phyloP scores from a whole-genome alignment of 2,888 invertebrate species.

The Octonoba sinensis region DNA sequence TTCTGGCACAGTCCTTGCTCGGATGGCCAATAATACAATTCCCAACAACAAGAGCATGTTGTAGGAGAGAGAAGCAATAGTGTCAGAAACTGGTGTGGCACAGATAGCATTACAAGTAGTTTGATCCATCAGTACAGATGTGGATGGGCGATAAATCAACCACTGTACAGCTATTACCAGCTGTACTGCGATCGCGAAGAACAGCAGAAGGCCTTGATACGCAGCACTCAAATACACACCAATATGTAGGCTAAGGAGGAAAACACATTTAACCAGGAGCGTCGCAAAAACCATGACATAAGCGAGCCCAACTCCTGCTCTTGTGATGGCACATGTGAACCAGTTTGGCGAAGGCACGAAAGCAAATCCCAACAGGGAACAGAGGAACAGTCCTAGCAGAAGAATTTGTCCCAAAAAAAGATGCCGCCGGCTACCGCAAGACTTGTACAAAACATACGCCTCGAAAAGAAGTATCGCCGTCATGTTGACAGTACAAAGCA shows the following conservation, averaged over 20 bases:
- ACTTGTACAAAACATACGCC: conserved; percentile 85
- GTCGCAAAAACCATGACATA: conserved; percentile 88
- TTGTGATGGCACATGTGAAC: conserved; percentile 84
- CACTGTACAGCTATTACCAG: conserved; percentile 71
- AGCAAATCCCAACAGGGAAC: conserved; percentile 84
- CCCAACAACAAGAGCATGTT: conserved; percentile 84
- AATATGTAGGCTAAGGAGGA: conserved; percentile 89
- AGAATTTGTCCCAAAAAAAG: conserved; percentile 86
- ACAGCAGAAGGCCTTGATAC: conserved; percentile 87
- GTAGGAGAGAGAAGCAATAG: conserved; percentile 83
- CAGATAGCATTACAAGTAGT: conserved; percentile 72
- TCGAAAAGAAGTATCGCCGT: conserved; percentile 88
- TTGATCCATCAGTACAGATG: conserved; percentile 74
- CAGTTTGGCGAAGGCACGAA: conserved; percentile 84
- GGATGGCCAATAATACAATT: conserved; percentile 85
- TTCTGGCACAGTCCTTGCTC: conserved; percentile 87
- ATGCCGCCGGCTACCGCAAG: conserved; percentile 81
- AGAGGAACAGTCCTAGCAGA: conserved; percentile 84
- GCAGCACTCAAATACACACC: conserved; percentile 92
- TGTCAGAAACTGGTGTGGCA: conserved; percentile 71
- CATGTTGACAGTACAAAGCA: conserved; percentile 87
- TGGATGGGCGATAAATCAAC: conserved; percentile 71
- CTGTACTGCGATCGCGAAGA: conserved; percentile 92
- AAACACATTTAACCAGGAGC: conserved; percentile 92
- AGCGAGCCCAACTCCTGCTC: conserved; percentile 83